Evolutionary conservation across 2,797 vertebrate genomes (phyloP).

Genomic region (Sebastes itinus): DNA sequence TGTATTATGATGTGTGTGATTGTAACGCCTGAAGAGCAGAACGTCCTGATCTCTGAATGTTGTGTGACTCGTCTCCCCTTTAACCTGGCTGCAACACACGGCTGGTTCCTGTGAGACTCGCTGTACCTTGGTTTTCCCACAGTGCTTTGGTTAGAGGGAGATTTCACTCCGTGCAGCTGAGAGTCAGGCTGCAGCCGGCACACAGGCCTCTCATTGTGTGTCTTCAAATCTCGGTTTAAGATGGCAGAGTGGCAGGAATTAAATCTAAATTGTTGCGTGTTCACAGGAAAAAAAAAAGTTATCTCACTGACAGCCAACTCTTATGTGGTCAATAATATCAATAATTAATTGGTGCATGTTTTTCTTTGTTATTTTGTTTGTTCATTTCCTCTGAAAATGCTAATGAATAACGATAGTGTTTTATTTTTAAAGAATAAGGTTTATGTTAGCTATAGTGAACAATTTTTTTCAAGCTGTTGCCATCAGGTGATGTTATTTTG

Average conservation of each 20-base stretch:
- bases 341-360: neutral
- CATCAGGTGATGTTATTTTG: neutral
- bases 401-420: neutral
- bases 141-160: constrained; percentile 28
- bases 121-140: constrained; percentile 58
- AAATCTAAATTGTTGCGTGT: neutral
- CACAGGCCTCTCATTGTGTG: constrained; percentile 1
- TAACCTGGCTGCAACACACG: constrained; percentile 25
- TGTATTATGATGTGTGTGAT: constrained; percentile 39
- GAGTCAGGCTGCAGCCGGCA: constrained; percentile 4
- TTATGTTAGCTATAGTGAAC: neutral
- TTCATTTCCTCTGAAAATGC: neutral
- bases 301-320: neutral
- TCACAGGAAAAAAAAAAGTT: neutral
- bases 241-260: neutral
- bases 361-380: neutral
- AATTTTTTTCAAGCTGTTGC: neutral
- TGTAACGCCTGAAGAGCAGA: constrained; percentile 14
- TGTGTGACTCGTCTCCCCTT: constrained; percentile 15
- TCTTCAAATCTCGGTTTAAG: neutral
- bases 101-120: constrained; percentile 53
- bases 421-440: neutral
- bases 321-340: neutral
- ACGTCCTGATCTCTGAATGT: constrained; percentile 27
- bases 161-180: constrained; percentile 6